Conservation (phyloP, 1,140 invertebrate genomes). For the Solenopsis invicta region DNA sequence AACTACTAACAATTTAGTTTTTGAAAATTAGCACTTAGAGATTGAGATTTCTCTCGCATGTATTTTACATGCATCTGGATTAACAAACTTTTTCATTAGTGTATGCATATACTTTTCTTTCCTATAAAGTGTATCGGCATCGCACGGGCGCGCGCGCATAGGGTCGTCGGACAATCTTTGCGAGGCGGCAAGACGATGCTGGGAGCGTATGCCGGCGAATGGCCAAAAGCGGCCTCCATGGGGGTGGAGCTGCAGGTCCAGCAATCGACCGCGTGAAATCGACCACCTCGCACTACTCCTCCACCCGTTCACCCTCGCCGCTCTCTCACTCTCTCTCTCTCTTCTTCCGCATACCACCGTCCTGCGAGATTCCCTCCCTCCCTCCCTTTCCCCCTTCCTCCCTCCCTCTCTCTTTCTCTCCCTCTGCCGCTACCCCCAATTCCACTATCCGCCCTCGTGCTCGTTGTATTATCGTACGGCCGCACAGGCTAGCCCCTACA, state of each 20-base stretch:
- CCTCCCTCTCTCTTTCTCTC: neutral
- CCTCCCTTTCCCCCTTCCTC: conserved; percentile 35
- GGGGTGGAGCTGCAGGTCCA: conserved; percentile 78
- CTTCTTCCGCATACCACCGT: conserved; percentile 65
- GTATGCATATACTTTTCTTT: neutral
- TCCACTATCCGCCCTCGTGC: conserved; percentile 69
- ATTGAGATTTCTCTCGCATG: neutral
- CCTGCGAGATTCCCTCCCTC: conserved; percentile 55
- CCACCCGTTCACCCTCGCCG: conserved; percentile 50
- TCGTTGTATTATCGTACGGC: conserved; percentile 81
- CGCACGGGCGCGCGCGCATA: conserved; percentile 37
- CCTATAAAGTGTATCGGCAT: neutral
- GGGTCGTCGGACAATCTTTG: conserved; percentile 27
- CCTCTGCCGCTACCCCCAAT: conserved; percentile 39
- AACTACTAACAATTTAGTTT: too few relatives aligned
- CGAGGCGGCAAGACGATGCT: conserved; percentile 48
- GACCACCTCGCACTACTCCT: conserved; percentile 74
- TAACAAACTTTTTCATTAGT: neutral
- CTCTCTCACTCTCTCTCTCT: neutral
- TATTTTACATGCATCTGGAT: neutral
- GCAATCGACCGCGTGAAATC: conserved; percentile 79
- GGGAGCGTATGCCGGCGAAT: conserved; percentile 64
- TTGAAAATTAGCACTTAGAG: too few relatives aligned
- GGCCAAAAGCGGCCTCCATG: conserved; percentile 68
- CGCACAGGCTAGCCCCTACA: conserved; percentile 81